Percentiles rank a stretch among this genome's conserved stretches.
Evolutionary conservation across 2,113 vertebrate genomes (phyloP).

Genomic region (Progne subis): DNA sequence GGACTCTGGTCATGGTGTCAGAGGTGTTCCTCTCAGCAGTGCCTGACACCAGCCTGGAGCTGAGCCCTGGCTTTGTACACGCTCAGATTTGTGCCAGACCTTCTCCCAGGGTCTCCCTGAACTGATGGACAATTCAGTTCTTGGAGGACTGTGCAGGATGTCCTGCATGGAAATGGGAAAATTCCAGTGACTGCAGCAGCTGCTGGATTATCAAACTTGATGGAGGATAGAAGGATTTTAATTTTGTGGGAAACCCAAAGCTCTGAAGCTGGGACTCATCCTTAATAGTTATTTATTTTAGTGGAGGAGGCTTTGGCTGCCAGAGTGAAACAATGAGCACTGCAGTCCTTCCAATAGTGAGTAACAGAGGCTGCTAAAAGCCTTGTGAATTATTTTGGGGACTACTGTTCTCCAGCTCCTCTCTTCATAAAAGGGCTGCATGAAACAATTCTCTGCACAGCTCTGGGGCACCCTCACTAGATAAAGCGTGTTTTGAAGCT

Average conservation of each 20-base stretch:
- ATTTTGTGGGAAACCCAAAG: neutral
- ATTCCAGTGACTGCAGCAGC: neutral
- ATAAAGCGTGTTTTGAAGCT: slow-evolving; percentile 18
- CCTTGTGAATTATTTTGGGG: neutral
- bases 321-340: neutral
- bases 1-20: neutral
- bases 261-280: neutral
- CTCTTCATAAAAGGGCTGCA: neutral
- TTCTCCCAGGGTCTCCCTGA: neutral
- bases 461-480: neutral
- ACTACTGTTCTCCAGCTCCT: neutral
- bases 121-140: neutral
- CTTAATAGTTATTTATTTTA: neutral
- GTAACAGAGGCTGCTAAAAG: slow-evolving; percentile 3
- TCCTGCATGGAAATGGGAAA: neutral
- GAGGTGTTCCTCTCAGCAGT: neutral
- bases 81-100: neutral
- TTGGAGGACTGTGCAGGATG: neutral
- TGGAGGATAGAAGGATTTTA: neutral
- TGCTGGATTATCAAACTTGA: neutral
- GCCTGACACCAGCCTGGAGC: neutral
- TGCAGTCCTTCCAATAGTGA: neutral
- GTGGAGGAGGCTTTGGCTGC: neutral
- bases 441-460: neutral
- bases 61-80: neutral